These are phyloP conservation scores for Chromobotia macracanthus DNA, from an alignment of 2,797 vertebrate species.

Conservation along the genomic window DNA sequence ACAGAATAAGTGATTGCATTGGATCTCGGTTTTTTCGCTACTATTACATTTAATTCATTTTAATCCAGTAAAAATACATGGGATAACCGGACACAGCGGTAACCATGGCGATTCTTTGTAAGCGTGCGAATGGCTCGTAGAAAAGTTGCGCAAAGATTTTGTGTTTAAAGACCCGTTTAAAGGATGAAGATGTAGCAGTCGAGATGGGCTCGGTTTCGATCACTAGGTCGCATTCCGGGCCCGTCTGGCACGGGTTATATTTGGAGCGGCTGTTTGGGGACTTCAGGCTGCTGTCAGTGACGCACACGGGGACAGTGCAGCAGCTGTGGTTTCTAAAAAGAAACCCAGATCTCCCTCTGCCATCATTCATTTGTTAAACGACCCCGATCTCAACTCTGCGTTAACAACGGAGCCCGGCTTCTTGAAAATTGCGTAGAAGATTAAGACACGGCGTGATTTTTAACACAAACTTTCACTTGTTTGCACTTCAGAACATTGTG, in stretches of 20 bases:
- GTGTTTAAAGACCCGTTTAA: neutral
- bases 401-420: neutral
- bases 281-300: conserved; percentile 72
- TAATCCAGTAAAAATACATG: too few relatives aligned
- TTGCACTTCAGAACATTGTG: neutral
- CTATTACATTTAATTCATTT: too few relatives aligned
- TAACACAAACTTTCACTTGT: conserved; percentile 6
- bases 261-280: conserved; percentile 71
- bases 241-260: conserved; percentile 74
- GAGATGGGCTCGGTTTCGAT: conserved; percentile 15
- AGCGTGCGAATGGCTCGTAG: neutral
- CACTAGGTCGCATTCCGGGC: conserved; percentile 50
- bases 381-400: neutral
- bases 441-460: neutral
- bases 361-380: neutral
- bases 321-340: conserved; percentile 62
- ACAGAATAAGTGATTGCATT: too few relatives aligned
- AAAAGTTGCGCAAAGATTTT: conserved; percentile 14
- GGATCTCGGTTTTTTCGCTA: too few relatives aligned
- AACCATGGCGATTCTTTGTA: neutral
- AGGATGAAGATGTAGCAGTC: neutral
- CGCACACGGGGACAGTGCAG: conserved; percentile 41
- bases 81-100: neutral
- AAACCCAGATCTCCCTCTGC: conserved; percentile 11
- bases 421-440: neutral